A percentile compares a stretch with the other conserved stretches of the same genome.
phyloP scores from a whole-genome alignment of 2,888 invertebrate species.

The Agrochola circellaris region DNA sequence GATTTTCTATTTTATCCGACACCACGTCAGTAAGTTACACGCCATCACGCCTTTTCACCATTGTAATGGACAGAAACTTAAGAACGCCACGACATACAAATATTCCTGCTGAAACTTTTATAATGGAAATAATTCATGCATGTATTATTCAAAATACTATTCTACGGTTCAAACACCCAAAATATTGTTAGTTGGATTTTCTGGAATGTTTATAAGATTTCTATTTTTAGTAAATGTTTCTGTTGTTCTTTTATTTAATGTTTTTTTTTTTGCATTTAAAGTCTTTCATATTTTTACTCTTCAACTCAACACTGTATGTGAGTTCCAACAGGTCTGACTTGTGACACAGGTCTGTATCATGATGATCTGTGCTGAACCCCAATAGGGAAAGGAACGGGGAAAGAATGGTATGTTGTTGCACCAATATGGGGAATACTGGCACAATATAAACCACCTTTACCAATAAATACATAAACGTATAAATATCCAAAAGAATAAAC shows the following conservation, averaged over 20 bases:
- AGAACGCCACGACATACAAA: neutral
- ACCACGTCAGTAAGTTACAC: neutral
- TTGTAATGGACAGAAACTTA: neutral
- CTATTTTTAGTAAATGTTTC: neutral
- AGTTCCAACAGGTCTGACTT: constrained; percentile 20
- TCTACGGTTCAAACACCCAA: constrained; percentile 24
- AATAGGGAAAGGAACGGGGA: constrained; percentile 51
- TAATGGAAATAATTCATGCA: constrained; percentile 19
- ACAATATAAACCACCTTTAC: constrained; percentile 51
- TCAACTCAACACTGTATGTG: neutral
- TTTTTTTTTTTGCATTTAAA: too few species aligned
- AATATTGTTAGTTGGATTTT: constrained; percentile 16
- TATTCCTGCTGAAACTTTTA: neutral
- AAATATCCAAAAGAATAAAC: constrained; percentile 57
- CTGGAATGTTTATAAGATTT: neutral
- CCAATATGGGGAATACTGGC: constrained; percentile 45
- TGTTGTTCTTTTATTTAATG: too few species aligned
- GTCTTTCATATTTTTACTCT: neutral
- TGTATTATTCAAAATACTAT: constrained; percentile 22
- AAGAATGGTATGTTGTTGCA: constrained; percentile 48
- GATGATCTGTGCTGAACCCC: constrained; percentile 11
- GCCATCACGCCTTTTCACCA: neutral
- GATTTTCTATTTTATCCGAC: neutral
- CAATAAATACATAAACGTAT: constrained; percentile 65
- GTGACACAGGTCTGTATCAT: constrained; percentile 3